Evolutionary conservation across 2,113 vertebrate genomes (phyloP).

Genomic region (Archocentrus centrarchus): DNA sequence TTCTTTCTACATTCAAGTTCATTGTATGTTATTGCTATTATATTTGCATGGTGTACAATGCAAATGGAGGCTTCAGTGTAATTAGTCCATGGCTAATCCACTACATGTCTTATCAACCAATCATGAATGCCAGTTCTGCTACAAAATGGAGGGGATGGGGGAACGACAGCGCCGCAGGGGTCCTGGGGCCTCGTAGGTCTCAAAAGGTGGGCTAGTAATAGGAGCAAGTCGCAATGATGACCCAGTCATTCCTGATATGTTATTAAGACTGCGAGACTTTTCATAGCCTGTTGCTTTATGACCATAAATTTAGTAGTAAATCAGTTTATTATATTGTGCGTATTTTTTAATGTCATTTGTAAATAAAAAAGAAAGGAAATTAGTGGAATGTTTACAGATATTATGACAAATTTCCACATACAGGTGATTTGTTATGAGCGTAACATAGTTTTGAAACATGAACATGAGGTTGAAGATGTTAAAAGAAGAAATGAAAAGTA

Average conservation of each 20-base stretch:
- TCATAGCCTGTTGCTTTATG: constrained; percentile 85
- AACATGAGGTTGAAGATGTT: constrained; percentile 36
- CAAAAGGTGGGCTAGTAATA: constrained; percentile 82
- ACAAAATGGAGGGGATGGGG: constrained; percentile 92
- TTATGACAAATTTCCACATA: constrained; percentile 28
- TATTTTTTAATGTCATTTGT: neutral
- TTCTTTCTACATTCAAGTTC: constrained; percentile 66
- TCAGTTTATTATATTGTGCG: neutral
- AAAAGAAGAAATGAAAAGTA: constrained; percentile 21
- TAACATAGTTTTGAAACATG: constrained; percentile 31
- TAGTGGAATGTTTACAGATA: constrained; percentile 24
- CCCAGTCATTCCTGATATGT: constrained; percentile 90
- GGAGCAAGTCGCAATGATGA: constrained; percentile 88
- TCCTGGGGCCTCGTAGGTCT: constrained; percentile 86
- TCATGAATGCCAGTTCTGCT: constrained; percentile 67
- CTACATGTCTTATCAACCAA: constrained; percentile 37
- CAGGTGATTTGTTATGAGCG: constrained; percentile 25
- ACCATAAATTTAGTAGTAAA: neutral
- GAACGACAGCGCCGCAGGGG: constrained; percentile 87
- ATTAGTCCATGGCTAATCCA: constrained; percentile 32
- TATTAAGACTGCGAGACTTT: constrained; percentile 92
- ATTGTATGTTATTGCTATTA: constrained; percentile 76
- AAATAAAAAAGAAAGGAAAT: constrained; percentile 33
- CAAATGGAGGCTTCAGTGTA: constrained; percentile 26
- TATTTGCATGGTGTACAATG: constrained; percentile 46